Evolutionary conservation across 2,888 invertebrate species (phyloP), one percentile per base, ranked within the genome.

Genomic region (Acanthopleura granulata): DNA sequence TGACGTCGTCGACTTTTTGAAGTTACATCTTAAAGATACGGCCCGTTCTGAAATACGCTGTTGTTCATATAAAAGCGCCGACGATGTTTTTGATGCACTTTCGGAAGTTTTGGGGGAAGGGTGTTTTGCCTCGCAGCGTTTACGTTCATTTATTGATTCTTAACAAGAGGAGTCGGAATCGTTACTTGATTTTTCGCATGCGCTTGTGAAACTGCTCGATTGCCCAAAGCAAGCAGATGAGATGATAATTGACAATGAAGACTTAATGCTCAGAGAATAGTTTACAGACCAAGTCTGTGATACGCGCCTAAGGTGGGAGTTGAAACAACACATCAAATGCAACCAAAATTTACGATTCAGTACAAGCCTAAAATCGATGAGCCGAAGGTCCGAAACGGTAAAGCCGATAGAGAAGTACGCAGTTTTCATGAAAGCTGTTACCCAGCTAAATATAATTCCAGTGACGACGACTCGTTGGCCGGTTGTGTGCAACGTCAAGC

Each of bases 1-100:
- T 22, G 69, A 69, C 18, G 27, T 18, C 16, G 29, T 69, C n/a
- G 69, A 69, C 18, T 69, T 69, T 69, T 29, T 69, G 69, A 69
- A 69, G 29, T 25, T 6, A 22, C 22, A 69, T n/a, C 25, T 69
- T 18, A 12, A 29, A 18, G 69, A 4, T 1, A 4, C 69, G 16
- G 27, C 15, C 16, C 27, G 69, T 3, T 16, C 25, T 14, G 69
- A 69, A 25, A 9, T 62, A 22, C 14, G 22, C 12, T 62, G 66
- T 62, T 15, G 22, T 12, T 15, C 15, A 14, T 18, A 14, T 14
- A 25, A 22, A 18, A 62, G 14, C 14, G 22, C 4, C 16, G 69
- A 69, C 4, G 69, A 1, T 30, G 25, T 69, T 30, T 69, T 29
- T 12, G 14, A 4, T 22, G 16, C 29, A 62, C n/a, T 62, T 14